A percentile compares a stretch with the other conserved stretches of the same genome.
These are phyloP conservation scores for Drosophila ohnishii DNA, from an alignment of 1,140 invertebrate genomes.

Conservation along the genomic window DNA sequence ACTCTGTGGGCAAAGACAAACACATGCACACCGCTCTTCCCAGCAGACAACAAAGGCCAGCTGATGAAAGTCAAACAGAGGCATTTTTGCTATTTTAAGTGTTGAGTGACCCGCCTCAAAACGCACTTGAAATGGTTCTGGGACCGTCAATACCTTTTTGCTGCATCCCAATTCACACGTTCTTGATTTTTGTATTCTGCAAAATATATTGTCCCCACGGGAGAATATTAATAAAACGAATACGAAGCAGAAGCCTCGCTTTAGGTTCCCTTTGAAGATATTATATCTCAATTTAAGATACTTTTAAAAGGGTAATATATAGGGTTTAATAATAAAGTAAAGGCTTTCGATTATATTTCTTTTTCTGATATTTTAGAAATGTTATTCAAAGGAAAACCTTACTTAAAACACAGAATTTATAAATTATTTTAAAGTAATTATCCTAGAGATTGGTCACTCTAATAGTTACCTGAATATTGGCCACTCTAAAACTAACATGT, in stretches of 20 bases:
- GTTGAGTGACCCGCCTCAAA: neutral
- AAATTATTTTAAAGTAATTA: neutral
- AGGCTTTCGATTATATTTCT: neutral
- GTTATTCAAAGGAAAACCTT: neutral
- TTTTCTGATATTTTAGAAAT: neutral
- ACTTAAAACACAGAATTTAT: neutral
- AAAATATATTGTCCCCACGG: neutral
- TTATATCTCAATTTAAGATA: accelerated
- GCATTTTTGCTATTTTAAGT: constrained; percentile 18
- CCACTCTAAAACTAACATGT: neutral
- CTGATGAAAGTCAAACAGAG: constrained; percentile 17
- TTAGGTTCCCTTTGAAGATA: neutral
- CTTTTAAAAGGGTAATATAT: neutral
- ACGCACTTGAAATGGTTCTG: constrained; percentile 9
- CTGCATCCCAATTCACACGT: constrained; percentile 24
- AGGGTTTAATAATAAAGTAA: neutral
- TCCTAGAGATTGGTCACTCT: neutral
- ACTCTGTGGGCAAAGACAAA: constrained; percentile 34
- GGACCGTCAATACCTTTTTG: neutral
- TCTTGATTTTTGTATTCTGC: too few relatives aligned
- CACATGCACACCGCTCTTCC: neutral
- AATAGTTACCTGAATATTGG: neutral
- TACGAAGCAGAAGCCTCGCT: too few relatives aligned
- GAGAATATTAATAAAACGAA: too few relatives aligned
- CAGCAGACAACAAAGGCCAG: constrained; percentile 38